Evolutionary conservation across 92 coral and sea anemone genomes (phyloP), one percentile per base, ranked within the genome.

Genomic region (Isaurus tuberculatus): DNA sequence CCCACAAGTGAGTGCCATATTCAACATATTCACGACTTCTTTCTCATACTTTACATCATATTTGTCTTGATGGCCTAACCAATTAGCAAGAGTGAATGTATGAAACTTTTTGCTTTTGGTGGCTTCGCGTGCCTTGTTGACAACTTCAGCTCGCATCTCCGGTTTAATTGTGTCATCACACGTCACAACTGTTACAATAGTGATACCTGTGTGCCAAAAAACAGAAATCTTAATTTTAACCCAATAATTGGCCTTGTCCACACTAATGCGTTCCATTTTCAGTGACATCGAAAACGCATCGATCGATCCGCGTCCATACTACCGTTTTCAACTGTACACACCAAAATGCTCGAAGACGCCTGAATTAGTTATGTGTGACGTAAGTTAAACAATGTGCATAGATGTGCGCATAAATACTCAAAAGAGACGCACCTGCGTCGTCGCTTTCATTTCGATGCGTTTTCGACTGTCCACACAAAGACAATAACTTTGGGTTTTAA

Each of bases 141-240:
- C 53, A 65, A 79, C 86, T 10, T 87, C 90, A 6, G 66, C 68
- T 23, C 77, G 83, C 33, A 20, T 14, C 32, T 37, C 29, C 22
- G 51, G 17, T 4, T 40, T 31, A 63, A 92, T 29, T 28, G 23
- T 60, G 79, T 92, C 96, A 40, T 75, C 75, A 16, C 80, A 93
- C 8, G 96, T 90, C 71, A 92, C 72, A 42, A 82, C 94, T 17
- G 96, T 92, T 15, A 92, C 70, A 55, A 90, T 77, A 77, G 92
- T 90, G 78, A 92, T 86, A 27, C 90, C 96, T 92, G 70, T 20
- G 17, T 26, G 61, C 28, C 6, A 8, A 23, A 33, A 3, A 4
- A 28, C 6, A 37, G 46, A 70, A 36, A n/a, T 11, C 9, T 8
- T 16, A 2, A 22, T 27, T n/a, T n/a, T n/a, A n/a, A n/a, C n/a